phyloP scores from a whole-genome alignment of 2,113 vertebrate species.

The Dasypus novemcinctus region DNA sequence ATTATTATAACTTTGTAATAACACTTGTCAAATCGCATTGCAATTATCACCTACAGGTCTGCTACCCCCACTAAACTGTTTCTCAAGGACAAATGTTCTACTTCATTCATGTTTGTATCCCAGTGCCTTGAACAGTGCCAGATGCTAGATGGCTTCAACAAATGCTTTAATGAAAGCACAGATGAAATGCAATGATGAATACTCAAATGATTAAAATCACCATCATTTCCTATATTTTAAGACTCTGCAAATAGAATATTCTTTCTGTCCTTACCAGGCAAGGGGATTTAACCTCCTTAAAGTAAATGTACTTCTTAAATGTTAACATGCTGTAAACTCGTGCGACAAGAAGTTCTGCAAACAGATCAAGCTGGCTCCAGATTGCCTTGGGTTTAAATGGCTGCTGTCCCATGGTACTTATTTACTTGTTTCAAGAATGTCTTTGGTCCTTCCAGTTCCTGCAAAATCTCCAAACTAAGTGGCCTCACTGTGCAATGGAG shows the following conservation, averaged over 20 bases:
- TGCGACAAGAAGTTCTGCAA: background rate
- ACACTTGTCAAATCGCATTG: background rate
- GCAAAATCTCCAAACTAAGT: background rate
- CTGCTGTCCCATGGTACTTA: background rate
- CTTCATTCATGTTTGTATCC: background rate
- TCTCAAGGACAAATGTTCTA: background rate
- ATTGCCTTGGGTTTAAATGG: background rate
- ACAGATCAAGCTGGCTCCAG: background rate
- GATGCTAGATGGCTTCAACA: background rate
- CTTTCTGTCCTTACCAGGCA: background rate
- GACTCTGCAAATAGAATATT: background rate
- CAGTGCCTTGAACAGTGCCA: background rate
- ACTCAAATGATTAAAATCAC: background rate
- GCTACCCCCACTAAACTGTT: background rate
- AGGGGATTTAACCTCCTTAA: background rate
- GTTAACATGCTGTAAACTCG: background rate
- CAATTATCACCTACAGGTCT: background rate
- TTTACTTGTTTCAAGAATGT: background rate
- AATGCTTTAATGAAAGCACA: background rate
- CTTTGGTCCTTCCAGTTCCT: background rate
- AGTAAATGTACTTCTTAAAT: background rate
- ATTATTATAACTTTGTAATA: background rate
- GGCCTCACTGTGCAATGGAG: background rate
- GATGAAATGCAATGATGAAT: background rate
- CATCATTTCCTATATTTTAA: background rate